Evolutionary conservation across 1,140 invertebrate species (phyloP), one percentile per base, ranked within the genome.

Genomic region (Lepidurus couesii): DNA sequence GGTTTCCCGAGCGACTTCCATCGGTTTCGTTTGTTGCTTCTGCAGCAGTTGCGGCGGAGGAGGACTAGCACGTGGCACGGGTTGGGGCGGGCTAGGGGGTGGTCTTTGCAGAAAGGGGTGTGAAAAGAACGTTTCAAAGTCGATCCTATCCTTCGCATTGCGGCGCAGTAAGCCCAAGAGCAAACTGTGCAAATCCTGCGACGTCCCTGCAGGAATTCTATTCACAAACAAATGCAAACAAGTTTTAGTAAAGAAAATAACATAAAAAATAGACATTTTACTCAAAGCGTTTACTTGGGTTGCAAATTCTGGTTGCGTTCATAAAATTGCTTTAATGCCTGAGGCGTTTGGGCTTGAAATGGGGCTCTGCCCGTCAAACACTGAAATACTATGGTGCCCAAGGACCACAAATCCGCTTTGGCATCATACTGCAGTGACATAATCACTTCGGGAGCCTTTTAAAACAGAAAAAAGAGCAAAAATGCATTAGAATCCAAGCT

Each of bases 381-480:
- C 85, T 99, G 98, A 87, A 96, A 99, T 65, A 99, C 94, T 81
- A 99, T 99, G 8, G 98, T 99, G 75, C 98, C 98, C 80, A 99
- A 89, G 80, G 96, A 98, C 98, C 98, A 99, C 78, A 99, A 87
- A 87, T 99, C 98, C 73, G 98, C 98, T 87, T 99, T 99, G 16
- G 96, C 96, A 87, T 98, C 95, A 85, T 99, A 99, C 84, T 98
- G 95, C 75, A 97, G 86, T 2, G 97, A 98, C 97, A 99, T 99
- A 81, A 99, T 99, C 45, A 99, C 98, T 90, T 99, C 97, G 1
- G 97, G 97, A 44, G 97, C 97, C 93, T 94, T 85, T 5, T 85
- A 85, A 77, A 79, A 47, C n/a, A 26, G 11, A 79, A 77, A 45
- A 11, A 42, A 21, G 13, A 7, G 7, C 74, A 75, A 75, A 13